phyloP scores from a whole-genome alignment of 2,888 invertebrate species.

The Geotrupes spiniger region DNA sequence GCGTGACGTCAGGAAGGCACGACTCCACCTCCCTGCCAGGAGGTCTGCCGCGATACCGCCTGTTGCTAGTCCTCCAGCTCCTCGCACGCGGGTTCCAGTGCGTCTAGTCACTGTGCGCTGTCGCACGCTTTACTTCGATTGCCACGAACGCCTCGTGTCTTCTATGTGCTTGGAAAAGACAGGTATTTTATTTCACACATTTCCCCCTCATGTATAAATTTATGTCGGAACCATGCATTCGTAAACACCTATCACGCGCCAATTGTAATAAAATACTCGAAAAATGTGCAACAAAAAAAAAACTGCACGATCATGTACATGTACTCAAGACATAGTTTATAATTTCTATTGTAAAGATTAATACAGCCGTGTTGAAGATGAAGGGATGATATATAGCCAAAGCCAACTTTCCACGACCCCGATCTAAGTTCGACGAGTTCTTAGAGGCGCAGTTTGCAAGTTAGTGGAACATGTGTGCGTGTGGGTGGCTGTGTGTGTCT shows the following conservation, averaged over 20 bases:
- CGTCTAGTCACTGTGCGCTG: conserved; percentile 30
- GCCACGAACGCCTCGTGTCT: conserved; percentile 33
- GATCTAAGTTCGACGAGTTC: neutral
- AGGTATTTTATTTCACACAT: conserved; percentile 31
- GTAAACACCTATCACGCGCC: too few relatives aligned
- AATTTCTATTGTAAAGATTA: too few relatives aligned
- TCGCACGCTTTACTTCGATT: conserved; percentile 23
- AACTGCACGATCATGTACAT: too few relatives aligned
- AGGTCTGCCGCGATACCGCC: conserved; percentile 46
- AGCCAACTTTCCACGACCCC: too few relatives aligned
- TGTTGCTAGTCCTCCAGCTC: conserved; percentile 51
- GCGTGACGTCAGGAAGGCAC: conserved; percentile 44
- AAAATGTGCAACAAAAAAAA: too few relatives aligned
- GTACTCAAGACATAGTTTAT: too few relatives aligned
- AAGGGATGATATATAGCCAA: too few relatives aligned
- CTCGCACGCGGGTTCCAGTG: conserved; percentile 42
- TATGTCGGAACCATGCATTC: conserved; percentile 18
- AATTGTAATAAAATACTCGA: too few relatives aligned
- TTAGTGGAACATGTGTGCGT: conserved; percentile 25
- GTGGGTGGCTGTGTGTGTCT: too few relatives aligned
- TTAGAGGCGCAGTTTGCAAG: conserved; percentile 10
- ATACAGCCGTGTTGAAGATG: neutral
- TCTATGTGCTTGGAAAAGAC: conserved; percentile 44
- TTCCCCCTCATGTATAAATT: conserved; percentile 20
- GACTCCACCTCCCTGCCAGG: conserved; percentile 45